Conservation (phyloP, 2,113 vertebrate genomes). For the Gallinago media region DNA sequence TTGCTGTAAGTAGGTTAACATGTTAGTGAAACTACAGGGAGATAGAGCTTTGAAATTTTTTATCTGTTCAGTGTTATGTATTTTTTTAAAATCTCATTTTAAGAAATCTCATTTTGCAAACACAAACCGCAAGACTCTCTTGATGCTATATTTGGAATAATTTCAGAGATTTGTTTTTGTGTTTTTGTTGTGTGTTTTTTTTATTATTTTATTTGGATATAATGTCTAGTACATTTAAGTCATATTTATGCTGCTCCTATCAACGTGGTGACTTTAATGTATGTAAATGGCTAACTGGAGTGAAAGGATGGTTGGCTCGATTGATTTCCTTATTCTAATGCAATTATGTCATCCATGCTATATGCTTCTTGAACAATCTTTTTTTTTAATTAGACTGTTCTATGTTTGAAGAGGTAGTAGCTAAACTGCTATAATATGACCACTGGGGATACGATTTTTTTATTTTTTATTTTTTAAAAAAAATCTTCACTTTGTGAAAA, state of each 20-base stretch:
- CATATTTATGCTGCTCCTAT: constrained; percentile 12
- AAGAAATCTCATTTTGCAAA: constrained; percentile 36
- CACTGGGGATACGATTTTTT: neutral
- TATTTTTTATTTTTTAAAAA: neutral
- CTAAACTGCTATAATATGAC: neutral
- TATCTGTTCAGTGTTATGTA: constrained; percentile 57
- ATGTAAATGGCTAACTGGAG: constrained; percentile 43
- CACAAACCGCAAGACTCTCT: constrained; percentile 21
- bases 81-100: constrained; percentile 43
- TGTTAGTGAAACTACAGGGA: constrained; percentile 98
- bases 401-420: neutral
- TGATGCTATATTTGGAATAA: constrained; percentile 24
- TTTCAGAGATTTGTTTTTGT: constrained; percentile 23
- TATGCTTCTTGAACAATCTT: constrained; percentile 27
- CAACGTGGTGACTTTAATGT: constrained; percentile 37
- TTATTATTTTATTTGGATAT: neutral
- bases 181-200: neutral
- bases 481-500: neutral
- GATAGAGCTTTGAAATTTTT: constrained; percentile 81
- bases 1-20: constrained; percentile 99
- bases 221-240: constrained; percentile 10
- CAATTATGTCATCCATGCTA: constrained; percentile 46
- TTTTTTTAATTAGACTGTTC: constrained; percentile 3
- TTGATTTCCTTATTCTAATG: constrained; percentile 31
- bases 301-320: neutral